A percentile compares a stretch with the other conserved stretches of the same genome.
Evolutionary conservation across 35 echinoderm and acorn worm species (phyloP).

Genomic region (Diadema setosum): DNA sequence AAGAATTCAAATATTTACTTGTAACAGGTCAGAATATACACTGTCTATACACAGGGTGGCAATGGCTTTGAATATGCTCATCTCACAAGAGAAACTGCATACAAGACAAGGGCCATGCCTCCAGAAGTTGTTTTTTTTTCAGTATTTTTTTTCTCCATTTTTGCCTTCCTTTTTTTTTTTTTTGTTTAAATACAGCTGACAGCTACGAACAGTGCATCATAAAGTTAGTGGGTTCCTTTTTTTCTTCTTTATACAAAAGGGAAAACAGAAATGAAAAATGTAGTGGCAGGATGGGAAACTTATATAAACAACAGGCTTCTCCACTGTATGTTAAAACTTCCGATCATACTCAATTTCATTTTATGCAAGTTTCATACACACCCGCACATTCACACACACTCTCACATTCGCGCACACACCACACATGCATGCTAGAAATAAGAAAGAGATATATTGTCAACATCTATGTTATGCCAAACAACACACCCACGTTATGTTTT

Average conservation of each 20-base stretch:
- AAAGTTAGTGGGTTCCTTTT: constrained; percentile 6
- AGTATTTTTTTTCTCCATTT: neutral
- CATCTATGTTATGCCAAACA: neutral
- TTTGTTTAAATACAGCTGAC: constrained; percentile 9
- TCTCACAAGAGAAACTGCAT: neutral
- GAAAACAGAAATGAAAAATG: neutral
- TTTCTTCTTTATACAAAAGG: constrained; percentile 6
- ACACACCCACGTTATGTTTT: neutral
- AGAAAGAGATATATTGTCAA: constrained; percentile 19
- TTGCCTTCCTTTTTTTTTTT: neutral
- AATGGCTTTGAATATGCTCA: neutral
- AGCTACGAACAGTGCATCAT: constrained; percentile 22
- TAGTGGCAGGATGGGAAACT: constrained; percentile 19
- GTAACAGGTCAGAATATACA: constrained; percentile 24
- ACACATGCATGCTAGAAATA: too few relatives aligned
- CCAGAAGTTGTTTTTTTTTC: neutral
- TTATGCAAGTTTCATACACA: too few relatives aligned
- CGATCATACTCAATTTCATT: too few relatives aligned
- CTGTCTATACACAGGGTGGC: constrained; percentile 25
- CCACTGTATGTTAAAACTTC: neutral
- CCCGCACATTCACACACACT: neutral
- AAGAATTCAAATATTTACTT: constrained; percentile 29
- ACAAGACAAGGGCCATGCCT: neutral
- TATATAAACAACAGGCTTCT: neutral
- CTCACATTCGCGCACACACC: constrained; percentile 2